These are phyloP conservation scores for Drosophila mulleri DNA, from an alignment of 2,888 invertebrate genomes.

Conservation along the genomic window DNA sequence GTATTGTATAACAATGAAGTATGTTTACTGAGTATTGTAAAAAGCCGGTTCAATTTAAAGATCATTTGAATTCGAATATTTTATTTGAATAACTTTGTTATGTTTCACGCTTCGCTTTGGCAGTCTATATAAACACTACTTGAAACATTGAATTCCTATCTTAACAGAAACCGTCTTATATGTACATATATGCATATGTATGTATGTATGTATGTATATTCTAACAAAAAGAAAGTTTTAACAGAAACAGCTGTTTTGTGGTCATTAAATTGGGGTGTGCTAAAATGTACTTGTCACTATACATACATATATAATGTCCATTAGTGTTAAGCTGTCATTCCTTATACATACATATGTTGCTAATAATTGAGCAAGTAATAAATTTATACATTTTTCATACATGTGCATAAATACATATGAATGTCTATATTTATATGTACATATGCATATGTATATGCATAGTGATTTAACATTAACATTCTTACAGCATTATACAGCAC, in stretches of 20 bases:
- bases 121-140: too few relatives aligned
- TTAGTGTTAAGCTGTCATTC: too few relatives aligned
- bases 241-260: conserved; percentile 26
- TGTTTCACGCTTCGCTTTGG: not conserved
- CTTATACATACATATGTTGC: too few relatives aligned
- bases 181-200: too few relatives aligned
- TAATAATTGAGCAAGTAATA: too few relatives aligned
- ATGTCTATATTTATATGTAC: too few relatives aligned
- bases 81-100: not conserved
- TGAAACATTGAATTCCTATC: not conserved
- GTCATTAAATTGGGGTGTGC: too few relatives aligned
- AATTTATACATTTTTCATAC: too few relatives aligned
- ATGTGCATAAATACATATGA: too few relatives aligned
- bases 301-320: too few relatives aligned
- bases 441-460: not conserved
- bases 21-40: not conserved
- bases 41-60: conserved; percentile 25
- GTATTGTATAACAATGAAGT: not conserved
- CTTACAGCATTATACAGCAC: conserved; percentile 24
- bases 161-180: not conserved
- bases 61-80: conserved; percentile 34
- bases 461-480: not conserved
- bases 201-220: not conserved
- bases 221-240: conserved; percentile 6
- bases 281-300: too few relatives aligned